Base-by-base conservation (phyloP, 35 echinoderm and acorn worm genomes). In the Hemicentrotus pulcherrimus region DNA sequence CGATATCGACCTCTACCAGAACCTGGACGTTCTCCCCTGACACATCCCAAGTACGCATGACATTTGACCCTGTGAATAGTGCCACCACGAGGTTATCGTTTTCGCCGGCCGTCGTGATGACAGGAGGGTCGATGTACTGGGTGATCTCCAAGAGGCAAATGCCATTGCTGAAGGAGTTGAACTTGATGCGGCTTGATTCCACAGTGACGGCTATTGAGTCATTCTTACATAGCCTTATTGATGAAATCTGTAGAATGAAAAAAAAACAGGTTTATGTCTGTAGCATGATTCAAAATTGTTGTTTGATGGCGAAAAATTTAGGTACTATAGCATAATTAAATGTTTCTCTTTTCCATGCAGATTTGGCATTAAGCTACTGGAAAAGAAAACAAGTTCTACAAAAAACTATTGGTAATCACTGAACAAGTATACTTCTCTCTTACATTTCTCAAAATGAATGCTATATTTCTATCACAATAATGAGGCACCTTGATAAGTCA, bases 21-120 rank as follows among this genome's bases (percentile, higher is more conserved):
- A 98, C 16, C 90, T 91, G 16, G 9, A 88, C 35, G 35, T 13
- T 71, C 8, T 94, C 98, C 19, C 94, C 91, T 0, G 41, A 91
- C 13, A 99, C 45, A 52, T 97, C 96, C 98, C 98, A 99, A 8
- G 98, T 95, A 33, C 98, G 87, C 96, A 99, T 98, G 48, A 97
- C 96, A 91, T 97, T 99, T 16, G 95, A 96, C 16, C 98, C 98
- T 16, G 95, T 96, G 96, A 97, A 99, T 91, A 99, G 97, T 0
- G 98, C 98, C 6, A 97, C 97, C 18, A 99, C 60, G 32, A 95
- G 96, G 32, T 99, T 91, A 41, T 95, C 85, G 15, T 97, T 59
- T 1, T 88, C 94, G 19, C 97, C 96, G 46, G 98, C 97, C 12
- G 96, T 91, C 2, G 97, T 96, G 18, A 99, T 96, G 35, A 94